Conservation (phyloP, 2,797 vertebrate genomes). For the Tapirus indicus region DNA sequence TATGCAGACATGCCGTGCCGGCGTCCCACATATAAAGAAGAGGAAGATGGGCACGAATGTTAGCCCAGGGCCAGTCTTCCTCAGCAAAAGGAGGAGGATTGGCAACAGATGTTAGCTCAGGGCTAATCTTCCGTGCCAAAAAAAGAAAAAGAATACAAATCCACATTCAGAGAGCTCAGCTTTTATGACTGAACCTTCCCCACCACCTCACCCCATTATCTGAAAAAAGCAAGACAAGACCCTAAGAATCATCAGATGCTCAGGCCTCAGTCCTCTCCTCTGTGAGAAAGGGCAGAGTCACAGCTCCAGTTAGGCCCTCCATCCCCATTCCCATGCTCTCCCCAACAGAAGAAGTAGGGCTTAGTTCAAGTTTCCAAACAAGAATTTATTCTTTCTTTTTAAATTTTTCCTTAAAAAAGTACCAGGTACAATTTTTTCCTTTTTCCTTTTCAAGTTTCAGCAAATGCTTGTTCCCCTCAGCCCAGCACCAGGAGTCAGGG, state of each 20-base stretch:
- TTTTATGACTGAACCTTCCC: background rate
- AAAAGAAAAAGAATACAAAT: slow-evolving; percentile 9
- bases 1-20: too few relatives aligned
- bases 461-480: slow-evolving; percentile 82
- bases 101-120: too few relatives aligned
- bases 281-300: slow-evolving; percentile 1
- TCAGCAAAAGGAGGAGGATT: too few relatives aligned
- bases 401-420: slow-evolving; percentile 67
- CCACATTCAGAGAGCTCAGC: background rate
- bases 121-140: too few relatives aligned
- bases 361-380: slow-evolving; percentile 83
- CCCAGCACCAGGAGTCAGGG: slow-evolving; percentile 62
- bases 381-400: slow-evolving; percentile 84
- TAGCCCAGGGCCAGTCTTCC: too few relatives aligned
- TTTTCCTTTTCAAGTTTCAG: slow-evolving; percentile 85
- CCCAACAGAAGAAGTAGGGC: slow-evolving; percentile 54
- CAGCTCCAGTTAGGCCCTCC: background rate
- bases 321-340: background rate
- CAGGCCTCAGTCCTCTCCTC: background rate
- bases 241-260: background rate
- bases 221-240: slow-evolving; percentile 41
- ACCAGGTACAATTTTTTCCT: slow-evolving; percentile 78
- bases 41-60: too few relatives aligned
- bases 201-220: background rate
- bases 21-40: too few relatives aligned